phyloP scores from a whole-genome alignment of 2,797 vertebrate genomes.

The Malurus leucopterus region DNA sequence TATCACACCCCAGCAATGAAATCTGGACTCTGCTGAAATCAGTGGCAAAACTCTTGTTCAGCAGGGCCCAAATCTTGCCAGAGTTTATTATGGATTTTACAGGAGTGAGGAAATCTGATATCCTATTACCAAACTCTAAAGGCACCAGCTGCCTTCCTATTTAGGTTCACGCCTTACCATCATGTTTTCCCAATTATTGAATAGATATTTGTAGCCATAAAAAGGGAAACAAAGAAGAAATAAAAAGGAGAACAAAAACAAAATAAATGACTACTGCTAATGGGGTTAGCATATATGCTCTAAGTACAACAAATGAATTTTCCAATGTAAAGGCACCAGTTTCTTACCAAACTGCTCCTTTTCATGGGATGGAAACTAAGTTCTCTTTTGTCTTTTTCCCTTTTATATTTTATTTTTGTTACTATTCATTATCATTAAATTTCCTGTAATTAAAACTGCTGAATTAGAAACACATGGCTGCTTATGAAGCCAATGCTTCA shows the following conservation, averaged over 20 bases:
- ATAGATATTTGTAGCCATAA: neutral
- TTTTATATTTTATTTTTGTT: conserved; percentile 36
- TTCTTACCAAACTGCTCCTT: conserved; percentile 35
- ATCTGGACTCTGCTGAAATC: neutral
- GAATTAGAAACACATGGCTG: conserved; percentile 53
- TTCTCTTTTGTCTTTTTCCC: conserved; percentile 34
- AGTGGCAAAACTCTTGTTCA: neutral
- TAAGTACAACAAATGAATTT: conserved; percentile 40
- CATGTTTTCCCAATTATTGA: conserved; percentile 15
- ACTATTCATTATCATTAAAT: conserved; percentile 59
- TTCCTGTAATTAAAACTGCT: conserved; percentile 56
- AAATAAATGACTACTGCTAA: neutral
- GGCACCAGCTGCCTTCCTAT: neutral
- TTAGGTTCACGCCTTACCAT: neutral
- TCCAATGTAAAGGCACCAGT: conserved; percentile 17
- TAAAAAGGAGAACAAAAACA: neutral
- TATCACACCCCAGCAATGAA: neutral
- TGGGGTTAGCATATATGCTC: neutral
- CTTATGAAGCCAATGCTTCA: conserved; percentile 28
- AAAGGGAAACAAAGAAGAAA: neutral
- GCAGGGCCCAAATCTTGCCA: neutral
- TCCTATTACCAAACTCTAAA: neutral
- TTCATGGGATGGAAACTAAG: conserved; percentile 37
- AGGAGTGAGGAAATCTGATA: conserved; percentile 4
- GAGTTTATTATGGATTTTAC: neutral